These are phyloP conservation scores for Erpornis zantholeuca DNA, from an alignment of 2,113 vertebrate genomes.

Conservation along the genomic window DNA sequence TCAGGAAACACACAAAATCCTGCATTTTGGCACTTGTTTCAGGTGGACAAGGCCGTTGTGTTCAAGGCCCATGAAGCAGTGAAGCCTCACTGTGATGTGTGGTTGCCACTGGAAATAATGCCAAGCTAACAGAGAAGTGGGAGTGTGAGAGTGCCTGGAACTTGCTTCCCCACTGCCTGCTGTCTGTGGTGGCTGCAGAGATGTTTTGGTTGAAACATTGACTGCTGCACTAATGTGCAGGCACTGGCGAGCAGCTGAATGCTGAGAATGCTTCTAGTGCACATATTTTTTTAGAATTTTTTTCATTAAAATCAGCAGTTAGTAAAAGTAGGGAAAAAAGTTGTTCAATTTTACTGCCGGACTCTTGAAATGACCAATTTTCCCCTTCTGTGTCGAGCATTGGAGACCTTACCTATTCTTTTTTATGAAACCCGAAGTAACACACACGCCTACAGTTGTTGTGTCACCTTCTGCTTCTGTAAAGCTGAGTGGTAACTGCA, in stretches of 20 bases:
- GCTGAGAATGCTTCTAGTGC: neutral
- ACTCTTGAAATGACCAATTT: neutral
- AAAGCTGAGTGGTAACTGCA: neutral
- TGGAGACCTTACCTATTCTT: neutral
- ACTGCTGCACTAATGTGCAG: neutral
- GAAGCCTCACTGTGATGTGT: neutral
- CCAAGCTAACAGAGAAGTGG: neutral
- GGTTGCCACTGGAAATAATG: neutral
- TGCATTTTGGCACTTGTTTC: neutral
- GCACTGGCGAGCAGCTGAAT: neutral
- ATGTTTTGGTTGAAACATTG: neutral
- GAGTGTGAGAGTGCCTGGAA: neutral
- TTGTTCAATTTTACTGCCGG: neutral
- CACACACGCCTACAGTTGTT: neutral
- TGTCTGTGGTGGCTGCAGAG: neutral
- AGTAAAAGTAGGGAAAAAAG: neutral
- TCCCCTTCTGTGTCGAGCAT: neutral
- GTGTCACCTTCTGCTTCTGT: neutral
- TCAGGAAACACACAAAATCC: neutral
- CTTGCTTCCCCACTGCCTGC: neutral
- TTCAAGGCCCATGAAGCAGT: neutral
- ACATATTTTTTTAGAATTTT: neutral
- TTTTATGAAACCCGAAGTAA: neutral
- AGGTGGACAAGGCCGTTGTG: neutral
- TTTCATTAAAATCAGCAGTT: neutral